A percentile compares a stretch with the other conserved stretches of the same genome.
These are phyloP conservation scores for Spilogale gracilis DNA, from an alignment of 2,113 vertebrate genomes.

Conservation along the genomic window DNA sequence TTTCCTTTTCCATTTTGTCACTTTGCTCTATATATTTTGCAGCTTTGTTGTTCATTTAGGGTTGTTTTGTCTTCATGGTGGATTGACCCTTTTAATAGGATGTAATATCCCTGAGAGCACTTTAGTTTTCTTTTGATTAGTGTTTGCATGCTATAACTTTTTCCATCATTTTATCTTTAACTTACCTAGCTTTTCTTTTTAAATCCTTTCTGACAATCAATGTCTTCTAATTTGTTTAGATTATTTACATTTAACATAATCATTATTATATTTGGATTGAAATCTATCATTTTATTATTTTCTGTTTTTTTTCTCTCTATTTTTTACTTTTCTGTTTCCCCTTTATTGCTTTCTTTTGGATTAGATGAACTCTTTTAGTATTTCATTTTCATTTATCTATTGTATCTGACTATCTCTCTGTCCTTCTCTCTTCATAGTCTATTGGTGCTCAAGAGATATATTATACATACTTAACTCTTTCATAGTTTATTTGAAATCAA, in stretches of 20 bases:
- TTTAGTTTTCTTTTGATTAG: slow-evolving; percentile 23
- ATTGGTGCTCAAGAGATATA: background rate
- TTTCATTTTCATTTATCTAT: slow-evolving; percentile 37
- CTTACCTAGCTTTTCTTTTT: slow-evolving; percentile 6
- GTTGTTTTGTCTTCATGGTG: slow-evolving; percentile 15
- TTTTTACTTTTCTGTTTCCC: slow-evolving; percentile 4
- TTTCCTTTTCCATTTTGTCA: background rate
- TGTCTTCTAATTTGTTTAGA: background rate
- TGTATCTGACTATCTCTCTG: background rate
- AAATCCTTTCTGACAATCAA: background rate
- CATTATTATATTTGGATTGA: background rate
- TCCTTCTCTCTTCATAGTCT: background rate
- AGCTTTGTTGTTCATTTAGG: background rate
- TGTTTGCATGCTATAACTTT: background rate
- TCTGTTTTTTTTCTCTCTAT: background rate
- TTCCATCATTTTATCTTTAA: background rate
- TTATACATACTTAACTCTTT: slow-evolving; percentile 4
- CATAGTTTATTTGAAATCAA: background rate
- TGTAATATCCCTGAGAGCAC: background rate
- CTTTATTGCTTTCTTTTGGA: background rate
- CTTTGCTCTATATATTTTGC: background rate
- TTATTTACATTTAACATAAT: background rate
- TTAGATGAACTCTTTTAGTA: background rate
- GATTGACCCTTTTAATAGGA: background rate
- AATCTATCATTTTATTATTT: background rate